These are phyloP conservation scores for Cyprinodon brontotheroides DNA, from an alignment of 2,113 vertebrate species.

Conservation along the genomic window DNA sequence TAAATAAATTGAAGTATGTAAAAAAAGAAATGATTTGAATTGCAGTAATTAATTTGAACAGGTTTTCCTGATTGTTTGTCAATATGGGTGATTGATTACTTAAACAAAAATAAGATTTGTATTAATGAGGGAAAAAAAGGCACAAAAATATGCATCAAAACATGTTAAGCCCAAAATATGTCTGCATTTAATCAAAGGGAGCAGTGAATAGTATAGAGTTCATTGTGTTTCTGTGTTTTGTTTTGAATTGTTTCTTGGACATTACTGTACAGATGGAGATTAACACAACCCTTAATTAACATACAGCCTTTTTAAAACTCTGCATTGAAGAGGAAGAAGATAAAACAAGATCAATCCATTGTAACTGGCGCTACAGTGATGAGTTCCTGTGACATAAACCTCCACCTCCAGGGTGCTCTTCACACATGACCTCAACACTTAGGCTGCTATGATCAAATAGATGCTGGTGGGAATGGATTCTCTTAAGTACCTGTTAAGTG, in stretches of 20 bases:
- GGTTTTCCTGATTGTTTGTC: too few species aligned
- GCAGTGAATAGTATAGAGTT: background rate
- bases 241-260: background rate
- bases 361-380: slow-evolving; percentile 25
- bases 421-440: slow-evolving; percentile 63
- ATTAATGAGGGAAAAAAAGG: too few species aligned
- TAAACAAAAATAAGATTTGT: too few species aligned
- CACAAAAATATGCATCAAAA: background rate
- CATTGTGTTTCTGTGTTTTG: background rate
- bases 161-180: background rate
- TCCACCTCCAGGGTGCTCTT: slow-evolving; percentile 47
- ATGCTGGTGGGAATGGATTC: slow-evolving; percentile 59
- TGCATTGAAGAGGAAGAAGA: slow-evolving; percentile 15
- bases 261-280: background rate
- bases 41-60: too few species aligned
- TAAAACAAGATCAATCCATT: slow-evolving; percentile 18
- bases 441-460: slow-evolving; percentile 65
- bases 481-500: slow-evolving; percentile 74
- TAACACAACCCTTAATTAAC: slow-evolving; percentile 12
- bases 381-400: slow-evolving; percentile 56
- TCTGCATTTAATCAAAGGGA: background rate
- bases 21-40: background rate
- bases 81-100: background rate
- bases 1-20: background rate
- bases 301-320: slow-evolving; percentile 5